Conservation (phyloP, 2,797 vertebrate genomes). For the Aeoliscus strigatus region DNA sequence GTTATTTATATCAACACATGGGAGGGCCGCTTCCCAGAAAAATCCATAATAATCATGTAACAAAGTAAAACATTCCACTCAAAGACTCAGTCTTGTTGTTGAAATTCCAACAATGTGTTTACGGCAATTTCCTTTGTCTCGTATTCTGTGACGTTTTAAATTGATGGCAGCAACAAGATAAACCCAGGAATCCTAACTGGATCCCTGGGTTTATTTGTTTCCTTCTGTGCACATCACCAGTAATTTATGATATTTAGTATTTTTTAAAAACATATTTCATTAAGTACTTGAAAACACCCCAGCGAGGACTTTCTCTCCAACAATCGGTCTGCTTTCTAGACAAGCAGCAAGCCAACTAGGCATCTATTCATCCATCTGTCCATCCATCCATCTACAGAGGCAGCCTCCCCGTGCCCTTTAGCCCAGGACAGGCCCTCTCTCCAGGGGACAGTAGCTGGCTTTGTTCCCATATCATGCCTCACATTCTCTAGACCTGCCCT, state of each 20-base stretch:
- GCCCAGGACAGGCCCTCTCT: slow-evolving; percentile 62
- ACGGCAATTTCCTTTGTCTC: no score
- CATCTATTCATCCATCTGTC: slow-evolving; percentile 30
- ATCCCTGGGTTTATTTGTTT: no score
- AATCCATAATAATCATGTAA: no score
- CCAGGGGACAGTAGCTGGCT: slow-evolving; percentile 71
- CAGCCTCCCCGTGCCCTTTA: slow-evolving; percentile 46
- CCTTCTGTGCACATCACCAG: no score
- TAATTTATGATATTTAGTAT: background rate
- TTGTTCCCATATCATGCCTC: slow-evolving; percentile 72
- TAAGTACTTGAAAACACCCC: slow-evolving; percentile 4
- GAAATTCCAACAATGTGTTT: no score
- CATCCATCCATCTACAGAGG: slow-evolving; percentile 30
- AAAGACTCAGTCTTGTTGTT: no score
- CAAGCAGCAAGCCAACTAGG: slow-evolving; percentile 14
- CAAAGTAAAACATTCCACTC: no score
- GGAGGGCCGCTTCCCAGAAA: no score
- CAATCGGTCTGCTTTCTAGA: slow-evolving; percentile 14
- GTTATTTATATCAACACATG: no score
- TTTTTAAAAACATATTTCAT: background rate
- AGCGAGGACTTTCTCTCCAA: slow-evolving; percentile 8
- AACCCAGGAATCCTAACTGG: no score
- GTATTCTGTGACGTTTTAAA: no score
- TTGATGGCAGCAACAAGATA: no score
- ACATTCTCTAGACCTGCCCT: slow-evolving; percentile 70